These are phyloP conservation scores for Gymnogyps californianus DNA, from an alignment of 2,113 vertebrate species.

Conservation along the genomic window DNA sequence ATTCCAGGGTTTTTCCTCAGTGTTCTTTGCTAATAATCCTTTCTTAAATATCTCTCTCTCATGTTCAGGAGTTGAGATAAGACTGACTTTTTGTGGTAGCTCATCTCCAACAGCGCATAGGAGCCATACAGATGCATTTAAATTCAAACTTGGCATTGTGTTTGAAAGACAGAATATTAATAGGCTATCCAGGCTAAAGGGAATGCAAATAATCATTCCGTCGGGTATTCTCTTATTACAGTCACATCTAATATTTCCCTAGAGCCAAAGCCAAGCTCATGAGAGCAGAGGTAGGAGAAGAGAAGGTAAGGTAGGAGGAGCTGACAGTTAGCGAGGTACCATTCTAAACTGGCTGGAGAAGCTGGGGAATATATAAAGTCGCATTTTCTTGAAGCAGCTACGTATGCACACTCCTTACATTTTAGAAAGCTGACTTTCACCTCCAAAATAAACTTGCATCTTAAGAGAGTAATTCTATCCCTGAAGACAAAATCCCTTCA, in stretches of 20 bases:
- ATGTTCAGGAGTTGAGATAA: not conserved
- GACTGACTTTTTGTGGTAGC: not conserved
- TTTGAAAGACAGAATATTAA: not conserved
- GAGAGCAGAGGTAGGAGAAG: not conserved
- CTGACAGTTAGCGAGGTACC: not conserved
- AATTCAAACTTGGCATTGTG: not conserved
- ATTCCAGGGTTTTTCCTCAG: not conserved
- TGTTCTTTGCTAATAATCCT: not conserved
- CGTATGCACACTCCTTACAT: accelerated
- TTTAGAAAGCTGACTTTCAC: not conserved
- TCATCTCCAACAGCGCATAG: not conserved
- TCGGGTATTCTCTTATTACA: not conserved
- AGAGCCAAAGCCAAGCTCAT: not conserved
- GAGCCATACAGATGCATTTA: not conserved
- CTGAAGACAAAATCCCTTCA: not conserved
- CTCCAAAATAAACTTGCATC: not conserved
- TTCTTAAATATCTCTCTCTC: not conserved
- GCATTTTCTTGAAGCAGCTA: not conserved
- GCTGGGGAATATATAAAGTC: not conserved
- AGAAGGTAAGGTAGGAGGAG: not conserved
- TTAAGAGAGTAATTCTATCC: not conserved
- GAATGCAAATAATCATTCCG: constrained; percentile 1
- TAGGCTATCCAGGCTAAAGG: not conserved
- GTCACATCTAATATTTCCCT: not conserved
- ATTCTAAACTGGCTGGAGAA: not conserved